phyloP scores from a whole-genome alignment of 2,113 vertebrate genomes.

The Pelecanus crispus region DNA sequence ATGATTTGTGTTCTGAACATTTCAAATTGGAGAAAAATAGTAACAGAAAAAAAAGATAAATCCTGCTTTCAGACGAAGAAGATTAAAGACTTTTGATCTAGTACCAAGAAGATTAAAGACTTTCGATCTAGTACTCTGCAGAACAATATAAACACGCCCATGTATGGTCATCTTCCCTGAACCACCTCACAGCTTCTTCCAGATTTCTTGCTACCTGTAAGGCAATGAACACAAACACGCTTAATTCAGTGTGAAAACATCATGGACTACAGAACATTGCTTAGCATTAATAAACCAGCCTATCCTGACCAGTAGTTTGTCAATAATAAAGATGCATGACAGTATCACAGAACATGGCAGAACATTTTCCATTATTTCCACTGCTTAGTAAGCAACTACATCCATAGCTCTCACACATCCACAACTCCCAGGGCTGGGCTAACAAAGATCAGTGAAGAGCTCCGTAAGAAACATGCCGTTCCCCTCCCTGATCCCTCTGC shows the following conservation, averaged over 20 bases:
- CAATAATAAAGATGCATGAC: neutral
- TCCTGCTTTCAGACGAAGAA: neutral
- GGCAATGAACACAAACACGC: neutral
- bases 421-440: neutral
- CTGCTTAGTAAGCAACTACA: neutral
- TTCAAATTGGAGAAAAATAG: neutral
- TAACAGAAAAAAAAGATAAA: neutral
- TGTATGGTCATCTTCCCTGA: neutral
- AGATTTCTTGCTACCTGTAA: neutral
- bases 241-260: neutral
- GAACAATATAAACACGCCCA: neutral
- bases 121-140: neutral
- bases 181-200: neutral
- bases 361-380: neutral
- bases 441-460: neutral
- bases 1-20: neutral
- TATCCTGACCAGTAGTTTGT: neutral
- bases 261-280: neutral
- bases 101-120: neutral
- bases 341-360: neutral
- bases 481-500: neutral
- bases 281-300: neutral
- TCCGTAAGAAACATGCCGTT: neutral
- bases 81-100: neutral
- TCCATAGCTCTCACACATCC: neutral